Evolutionary conservation across 2,888 invertebrate species (phyloP), one percentile per base, ranked within the genome.

Genomic region (Cerceris rybyensis): DNA sequence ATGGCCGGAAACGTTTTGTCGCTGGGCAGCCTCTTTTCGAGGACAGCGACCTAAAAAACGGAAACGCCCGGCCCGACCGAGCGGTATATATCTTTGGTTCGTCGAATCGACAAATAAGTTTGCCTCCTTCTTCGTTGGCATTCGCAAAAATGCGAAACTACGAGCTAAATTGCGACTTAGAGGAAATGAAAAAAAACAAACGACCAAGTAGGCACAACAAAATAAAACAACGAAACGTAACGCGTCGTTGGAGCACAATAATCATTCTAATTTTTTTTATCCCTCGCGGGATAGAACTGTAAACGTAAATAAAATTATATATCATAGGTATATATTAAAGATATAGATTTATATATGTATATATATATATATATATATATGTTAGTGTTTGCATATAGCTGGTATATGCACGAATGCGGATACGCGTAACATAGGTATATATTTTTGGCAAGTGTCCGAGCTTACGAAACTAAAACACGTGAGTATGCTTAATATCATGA

Each of bases 401-500:
- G 14, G n/a, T 60, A 61, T 57, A 55, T 49, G 43, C 17, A 55
- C 49, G n/a, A 28, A 28, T 28, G 28, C 28, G 28, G 28, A 28
- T 41, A 6, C 14, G n/a, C 52, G 70, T 52, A 67, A 46, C 78
- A 64, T 65, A 71, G 61, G 66, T 70, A 58, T 17, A 50, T 61
- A 28, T 75, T 73, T 80, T 86, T 81, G 86, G 86, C 87, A 88
- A 88, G 84, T 83, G 74, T 80, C 78, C 64, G 76, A 80, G 74
- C 83, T 85, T 85, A 82, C 71, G 28, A 28, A 80, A 81, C 76
- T 87, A 86, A 61, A 73, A 72, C 77, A 82, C 57, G 76, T 77
- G 87, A 88, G 87, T 89, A 88, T 86, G 78, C 77, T 71, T 75
- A 86, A 88, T 88, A 88, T 87, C 87, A 79, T 86, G 1, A 28